These are phyloP conservation scores for Okapia johnstoni DNA, from an alignment of 2,113 vertebrate species.

Conservation along the genomic window DNA sequence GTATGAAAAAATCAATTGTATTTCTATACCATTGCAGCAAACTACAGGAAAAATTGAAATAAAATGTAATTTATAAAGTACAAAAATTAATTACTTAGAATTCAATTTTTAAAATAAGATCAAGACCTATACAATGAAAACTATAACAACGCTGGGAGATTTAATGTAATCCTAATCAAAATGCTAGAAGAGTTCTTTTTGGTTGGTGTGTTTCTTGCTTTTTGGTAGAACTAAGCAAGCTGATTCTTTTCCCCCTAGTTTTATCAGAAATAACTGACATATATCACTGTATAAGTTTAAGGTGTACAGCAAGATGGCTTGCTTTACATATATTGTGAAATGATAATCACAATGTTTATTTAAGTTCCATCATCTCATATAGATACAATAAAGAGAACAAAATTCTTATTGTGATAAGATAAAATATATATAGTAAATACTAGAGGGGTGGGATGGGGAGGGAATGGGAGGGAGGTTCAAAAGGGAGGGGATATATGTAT, in stretches of 20 bases:
- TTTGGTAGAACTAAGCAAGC: neutral
- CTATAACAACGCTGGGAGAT: neutral
- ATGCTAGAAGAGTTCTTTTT: neutral
- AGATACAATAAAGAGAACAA: no score
- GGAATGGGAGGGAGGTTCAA: no score
- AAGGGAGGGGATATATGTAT: neutral
- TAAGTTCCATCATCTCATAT: no score
- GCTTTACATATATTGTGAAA: neutral
- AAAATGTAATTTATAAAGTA: neutral
- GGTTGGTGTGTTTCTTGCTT: neutral
- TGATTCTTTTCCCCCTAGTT: neutral
- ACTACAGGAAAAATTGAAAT: neutral
- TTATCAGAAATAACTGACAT: neutral
- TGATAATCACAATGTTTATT: neutral
- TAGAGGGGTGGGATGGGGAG: no score
- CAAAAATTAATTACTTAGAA: conserved; percentile 1
- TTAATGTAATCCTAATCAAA: neutral
- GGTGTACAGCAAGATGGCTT: neutral
- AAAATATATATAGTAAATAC: no score
- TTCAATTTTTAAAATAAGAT: neutral
- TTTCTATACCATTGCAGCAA: neutral
- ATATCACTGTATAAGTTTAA: neutral
- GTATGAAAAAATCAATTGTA: neutral
- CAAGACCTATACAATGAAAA: neutral
- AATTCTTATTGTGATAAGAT: no score